Percentiles rank a stretch among this genome's conserved stretches.
Conservation (phyloP, 2,113 vertebrate species). For the Myiagra hebetior region DNA sequence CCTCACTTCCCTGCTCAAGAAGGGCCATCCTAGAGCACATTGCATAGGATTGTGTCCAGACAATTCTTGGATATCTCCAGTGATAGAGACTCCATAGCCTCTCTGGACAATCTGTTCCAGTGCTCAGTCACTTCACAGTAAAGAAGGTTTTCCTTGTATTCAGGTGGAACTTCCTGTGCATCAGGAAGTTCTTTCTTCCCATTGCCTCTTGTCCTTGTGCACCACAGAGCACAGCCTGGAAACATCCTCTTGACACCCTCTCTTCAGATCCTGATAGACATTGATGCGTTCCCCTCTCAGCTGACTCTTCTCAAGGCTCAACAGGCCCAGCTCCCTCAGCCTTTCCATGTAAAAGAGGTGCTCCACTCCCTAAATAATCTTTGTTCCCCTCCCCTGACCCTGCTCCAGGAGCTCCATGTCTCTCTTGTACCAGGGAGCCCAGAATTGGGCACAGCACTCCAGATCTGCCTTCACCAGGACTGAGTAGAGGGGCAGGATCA, state of each 20-base stretch:
- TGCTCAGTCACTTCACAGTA: not conserved
- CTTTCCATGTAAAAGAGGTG: not conserved
- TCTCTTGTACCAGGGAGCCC: accelerated
- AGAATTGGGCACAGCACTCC: not conserved
- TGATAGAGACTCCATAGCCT: not conserved
- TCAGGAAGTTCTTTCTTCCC: not conserved
- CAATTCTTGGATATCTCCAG: not conserved
- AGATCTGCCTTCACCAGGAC: not conserved
- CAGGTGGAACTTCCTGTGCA: not conserved
- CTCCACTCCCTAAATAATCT: not conserved
- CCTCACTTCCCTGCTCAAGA: not conserved
- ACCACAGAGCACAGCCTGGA: not conserved
- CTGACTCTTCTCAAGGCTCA: accelerated
- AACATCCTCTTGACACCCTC: not conserved
- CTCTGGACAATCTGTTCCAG: not conserved
- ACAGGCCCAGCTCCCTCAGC: not conserved
- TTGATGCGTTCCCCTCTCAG: not conserved
- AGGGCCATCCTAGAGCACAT: not conserved
- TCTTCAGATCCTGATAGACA: not conserved
- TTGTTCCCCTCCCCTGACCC: not conserved
- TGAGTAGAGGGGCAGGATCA: not conserved
- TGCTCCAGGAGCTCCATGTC: not conserved
- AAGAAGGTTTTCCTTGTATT: not conserved
- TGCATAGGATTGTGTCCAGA: not conserved
- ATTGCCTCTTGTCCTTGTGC: not conserved